Evolutionary conservation across 1,140 invertebrate species (phyloP).

Genomic region (Homalodisca vitripennis): DNA sequence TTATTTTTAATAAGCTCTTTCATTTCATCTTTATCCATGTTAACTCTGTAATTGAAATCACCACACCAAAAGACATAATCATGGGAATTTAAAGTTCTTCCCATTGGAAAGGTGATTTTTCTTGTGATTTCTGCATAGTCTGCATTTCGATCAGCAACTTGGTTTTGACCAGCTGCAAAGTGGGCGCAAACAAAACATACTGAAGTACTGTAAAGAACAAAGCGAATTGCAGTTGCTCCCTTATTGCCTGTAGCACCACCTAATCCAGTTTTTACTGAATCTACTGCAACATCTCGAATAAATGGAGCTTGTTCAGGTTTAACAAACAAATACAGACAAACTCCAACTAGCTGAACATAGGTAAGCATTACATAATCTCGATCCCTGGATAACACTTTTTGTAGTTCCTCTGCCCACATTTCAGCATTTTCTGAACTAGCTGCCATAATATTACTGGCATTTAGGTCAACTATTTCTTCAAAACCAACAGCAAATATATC

Average conservation of each 20-base stretch:
- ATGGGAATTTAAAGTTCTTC: slow-evolving; percentile 87
- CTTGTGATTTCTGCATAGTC: slow-evolving; percentile 95
- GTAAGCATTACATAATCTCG: slow-evolving; percentile 88
- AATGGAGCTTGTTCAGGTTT: slow-evolving; percentile 80
- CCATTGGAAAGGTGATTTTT: slow-evolving; percentile 92
- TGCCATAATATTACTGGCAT: slow-evolving; percentile 96
- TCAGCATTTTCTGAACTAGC: slow-evolving; percentile 93
- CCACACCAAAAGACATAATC: slow-evolving; percentile 99
- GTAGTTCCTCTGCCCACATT: slow-evolving; percentile 92
- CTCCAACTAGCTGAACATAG: slow-evolving; percentile 95
- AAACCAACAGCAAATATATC: slow-evolving; percentile 98
- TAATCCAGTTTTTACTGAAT: slow-evolving; percentile 95
- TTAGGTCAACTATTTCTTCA: slow-evolving; percentile 98
- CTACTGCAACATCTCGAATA: slow-evolving; percentile 88
- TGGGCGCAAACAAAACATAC: slow-evolving; percentile 98
- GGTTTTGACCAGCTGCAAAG: slow-evolving; percentile 97
- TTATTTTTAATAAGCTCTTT: slow-evolving; percentile 78
- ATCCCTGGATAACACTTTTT: slow-evolving; percentile 89
- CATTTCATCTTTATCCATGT: slow-evolving; percentile 93
- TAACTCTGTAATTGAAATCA: slow-evolving; percentile 99
- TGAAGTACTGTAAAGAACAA: slow-evolving; percentile 89
- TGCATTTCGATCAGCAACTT: slow-evolving; percentile 92
- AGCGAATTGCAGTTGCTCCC: slow-evolving; percentile 93
- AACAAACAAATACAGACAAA: slow-evolving; percentile 94
- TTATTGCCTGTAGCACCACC: slow-evolving; percentile 96